Conservation (phyloP, 2,113 vertebrate genomes). For the Syngnathus scovelli region DNA sequence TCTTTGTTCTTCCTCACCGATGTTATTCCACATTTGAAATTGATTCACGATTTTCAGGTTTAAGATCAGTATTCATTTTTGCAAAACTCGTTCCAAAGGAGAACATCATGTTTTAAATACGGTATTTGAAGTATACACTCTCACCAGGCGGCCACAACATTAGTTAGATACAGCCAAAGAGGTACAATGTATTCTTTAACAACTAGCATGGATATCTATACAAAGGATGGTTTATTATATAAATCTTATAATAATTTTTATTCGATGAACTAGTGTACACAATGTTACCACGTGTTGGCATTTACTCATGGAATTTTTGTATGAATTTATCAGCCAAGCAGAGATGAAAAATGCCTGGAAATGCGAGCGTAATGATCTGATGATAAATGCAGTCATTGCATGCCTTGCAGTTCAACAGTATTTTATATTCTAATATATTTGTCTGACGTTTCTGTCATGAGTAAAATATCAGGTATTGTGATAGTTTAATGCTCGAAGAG, state of each 20-base stretch:
- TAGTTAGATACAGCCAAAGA: too few relatives aligned
- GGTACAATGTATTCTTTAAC: too few relatives aligned
- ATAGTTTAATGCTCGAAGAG: too few relatives aligned
- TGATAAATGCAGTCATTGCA: too few relatives aligned
- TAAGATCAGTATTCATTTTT: background rate
- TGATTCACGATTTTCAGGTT: constrained; percentile 15
- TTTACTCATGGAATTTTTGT: constrained; percentile 22
- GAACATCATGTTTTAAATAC: background rate
- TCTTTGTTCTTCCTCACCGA: constrained; percentile 29
- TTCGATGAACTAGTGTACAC: background rate
- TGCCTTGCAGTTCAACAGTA: background rate
- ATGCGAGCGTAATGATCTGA: constrained; percentile 11
- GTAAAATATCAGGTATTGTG: too few relatives aligned
- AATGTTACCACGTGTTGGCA: constrained; percentile 17
- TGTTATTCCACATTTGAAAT: constrained; percentile 56
- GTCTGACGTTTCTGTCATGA: too few relatives aligned
- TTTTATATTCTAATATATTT: background rate
- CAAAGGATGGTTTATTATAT: background rate
- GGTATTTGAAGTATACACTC: too few relatives aligned
- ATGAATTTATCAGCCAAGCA: constrained; percentile 41
- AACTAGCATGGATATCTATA: background rate
- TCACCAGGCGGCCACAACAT: too few relatives aligned
- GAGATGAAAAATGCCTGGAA: constrained; percentile 32
- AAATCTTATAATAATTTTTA: background rate
- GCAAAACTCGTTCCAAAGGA: too few relatives aligned